These are phyloP conservation scores for Actias luna DNA, from an alignment of 2,888 invertebrate species.

Conservation along the genomic window DNA sequence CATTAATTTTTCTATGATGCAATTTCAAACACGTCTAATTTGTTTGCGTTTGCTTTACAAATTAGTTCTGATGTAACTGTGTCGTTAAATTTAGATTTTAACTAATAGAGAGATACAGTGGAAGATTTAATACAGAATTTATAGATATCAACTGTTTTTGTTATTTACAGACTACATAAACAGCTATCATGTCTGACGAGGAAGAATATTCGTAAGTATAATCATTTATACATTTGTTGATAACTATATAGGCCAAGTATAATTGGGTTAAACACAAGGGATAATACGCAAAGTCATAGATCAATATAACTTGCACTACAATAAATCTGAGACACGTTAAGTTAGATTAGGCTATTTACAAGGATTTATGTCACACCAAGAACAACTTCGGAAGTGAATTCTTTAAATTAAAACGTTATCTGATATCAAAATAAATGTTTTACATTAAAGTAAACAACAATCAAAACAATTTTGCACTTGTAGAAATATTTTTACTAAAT, in stretches of 20 bases:
- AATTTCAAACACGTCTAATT: neutral
- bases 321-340: neutral
- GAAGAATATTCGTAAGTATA: constrained; percentile 97
- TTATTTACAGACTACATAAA: constrained; percentile 73
- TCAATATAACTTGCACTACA: neutral
- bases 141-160: constrained; percentile 27
- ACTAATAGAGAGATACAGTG: neutral
- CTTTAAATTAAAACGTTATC: neutral
- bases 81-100: neutral
- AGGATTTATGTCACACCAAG: neutral
- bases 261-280: neutral
- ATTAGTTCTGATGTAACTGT: neutral
- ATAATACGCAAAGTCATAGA: too few species aligned
- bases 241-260: neutral
- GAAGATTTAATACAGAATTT: neutral
- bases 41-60: neutral
- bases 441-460: neutral
- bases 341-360: neutral
- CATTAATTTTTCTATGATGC: neutral
- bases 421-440: neutral
- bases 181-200: constrained; percentile 95
- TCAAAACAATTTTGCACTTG: neutral
- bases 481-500: neutral
- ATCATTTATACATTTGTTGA: constrained; percentile 11
- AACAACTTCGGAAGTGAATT: neutral